Evolutionary conservation across 2,888 invertebrate species (phyloP).

Genomic region (Chamaedrilus cognettii): DNA sequence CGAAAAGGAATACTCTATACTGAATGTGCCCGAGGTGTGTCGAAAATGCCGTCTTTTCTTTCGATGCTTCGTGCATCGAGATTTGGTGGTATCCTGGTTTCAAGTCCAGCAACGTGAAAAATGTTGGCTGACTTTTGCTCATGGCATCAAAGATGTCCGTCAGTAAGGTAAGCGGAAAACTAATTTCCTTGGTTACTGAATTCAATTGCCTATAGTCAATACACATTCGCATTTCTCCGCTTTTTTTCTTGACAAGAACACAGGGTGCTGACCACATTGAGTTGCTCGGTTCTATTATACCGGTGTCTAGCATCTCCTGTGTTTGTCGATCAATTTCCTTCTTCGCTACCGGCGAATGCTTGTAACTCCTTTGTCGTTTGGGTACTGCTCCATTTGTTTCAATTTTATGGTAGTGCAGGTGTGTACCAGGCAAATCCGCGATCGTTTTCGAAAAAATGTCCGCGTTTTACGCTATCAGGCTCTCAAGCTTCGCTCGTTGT

Average conservation of each 20-base stretch:
- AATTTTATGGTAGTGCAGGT: background rate
- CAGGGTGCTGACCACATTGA: background rate
- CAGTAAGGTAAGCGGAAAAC: background rate
- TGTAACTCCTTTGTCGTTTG: background rate
- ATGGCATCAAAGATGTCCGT: background rate
- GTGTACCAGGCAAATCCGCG: background rate
- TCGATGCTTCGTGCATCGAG: background rate
- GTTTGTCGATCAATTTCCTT: background rate
- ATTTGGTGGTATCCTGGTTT: background rate
- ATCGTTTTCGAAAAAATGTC: background rate
- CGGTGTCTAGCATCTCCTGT: background rate
- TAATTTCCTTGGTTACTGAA: background rate
- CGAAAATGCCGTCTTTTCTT: background rate
- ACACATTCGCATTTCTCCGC: background rate
- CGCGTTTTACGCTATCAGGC: background rate
- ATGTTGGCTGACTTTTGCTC: background rate
- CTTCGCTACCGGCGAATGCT: background rate
- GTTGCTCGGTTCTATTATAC: background rate
- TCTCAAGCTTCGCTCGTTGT: background rate
- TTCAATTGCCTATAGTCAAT: background rate
- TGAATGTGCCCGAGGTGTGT: background rate
- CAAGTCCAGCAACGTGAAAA: background rate
- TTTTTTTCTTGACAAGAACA: background rate
- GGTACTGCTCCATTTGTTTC: background rate
- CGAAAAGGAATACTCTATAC: background rate